Base-by-base conservation (phyloP, 2,113 vertebrate genomes). In the Lophius piscatorius region DNA sequence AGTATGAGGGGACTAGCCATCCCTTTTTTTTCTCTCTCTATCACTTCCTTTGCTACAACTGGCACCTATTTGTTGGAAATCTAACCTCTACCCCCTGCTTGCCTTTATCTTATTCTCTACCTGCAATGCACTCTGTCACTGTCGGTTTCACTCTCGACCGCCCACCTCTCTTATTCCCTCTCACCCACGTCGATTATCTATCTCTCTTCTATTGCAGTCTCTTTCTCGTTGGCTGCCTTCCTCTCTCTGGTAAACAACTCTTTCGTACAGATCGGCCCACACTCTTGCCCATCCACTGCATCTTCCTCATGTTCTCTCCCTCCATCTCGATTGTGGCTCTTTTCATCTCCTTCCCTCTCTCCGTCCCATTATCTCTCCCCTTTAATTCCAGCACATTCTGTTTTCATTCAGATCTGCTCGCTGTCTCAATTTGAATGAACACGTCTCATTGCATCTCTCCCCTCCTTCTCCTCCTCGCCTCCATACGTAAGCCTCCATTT, bases 141-240 rank as follows among this genome's bases (percentile, higher is more conserved):
- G 80, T 82, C 84, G 76, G 67, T 72, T 84, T 80, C 79, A 72
- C 77, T 74, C 81, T 61, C 23, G 31, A 31, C 68, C 46, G 1
- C 69, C 75, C 71, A 8, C 67, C 71, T 58, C 80, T 68, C 76
- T 51, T 74, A 48, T 64, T 74, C 67, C 74, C 68, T 63, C 61
- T 64, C 74, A 82, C 76, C 76, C 73, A 58, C 36, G 77, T 76
- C 64, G 66, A 87, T 87, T 81, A 85, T 79, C 82, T 76, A 38
- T 75, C 76, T 73, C 74, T 65, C 67, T 76, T 63, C 59, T 54
- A 34, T 68, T 74, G 74, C 74, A 38, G 48, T 76, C 66, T 60
- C 67, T 74, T 64, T 75, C 63, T 63, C 46, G 34, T 61, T 56
- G 31, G 17, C 73, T 71, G 63, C 63, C 45, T 85, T 70, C 68